Percentiles rank a stretch among this genome's conserved stretches.
Conservation (phyloP, 2,113 vertebrate species). For the Pipra filicauda region DNA sequence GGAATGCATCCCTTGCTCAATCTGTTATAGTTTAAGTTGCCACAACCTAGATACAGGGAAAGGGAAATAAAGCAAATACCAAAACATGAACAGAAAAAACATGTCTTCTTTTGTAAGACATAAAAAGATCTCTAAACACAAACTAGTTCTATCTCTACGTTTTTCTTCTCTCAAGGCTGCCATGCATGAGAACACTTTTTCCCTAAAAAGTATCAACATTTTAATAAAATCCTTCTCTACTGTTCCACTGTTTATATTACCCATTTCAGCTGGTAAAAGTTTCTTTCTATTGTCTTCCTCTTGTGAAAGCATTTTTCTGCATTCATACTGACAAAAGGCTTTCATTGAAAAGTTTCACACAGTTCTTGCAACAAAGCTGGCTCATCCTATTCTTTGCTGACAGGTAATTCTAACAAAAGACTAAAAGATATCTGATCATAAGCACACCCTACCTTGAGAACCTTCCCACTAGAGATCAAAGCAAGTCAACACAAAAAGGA, state of each 20-base stretch:
- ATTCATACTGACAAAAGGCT: not conserved
- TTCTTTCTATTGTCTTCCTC: not conserved
- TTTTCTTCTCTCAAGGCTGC: not conserved
- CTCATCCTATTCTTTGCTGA: not conserved
- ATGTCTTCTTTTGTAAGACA: not conserved
- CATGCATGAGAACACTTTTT: not conserved
- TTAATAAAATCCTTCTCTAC: not conserved
- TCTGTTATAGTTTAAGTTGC: not conserved
- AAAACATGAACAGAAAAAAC: not conserved
- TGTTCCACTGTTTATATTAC: not conserved
- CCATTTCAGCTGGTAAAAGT: not conserved
- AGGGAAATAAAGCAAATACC: not conserved
- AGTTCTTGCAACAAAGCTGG: rapidly evolving
- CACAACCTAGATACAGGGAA: not conserved
- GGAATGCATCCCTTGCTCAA: not conserved
- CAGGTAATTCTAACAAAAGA: not conserved
- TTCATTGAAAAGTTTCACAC: not conserved
- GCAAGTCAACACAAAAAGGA: not conserved
- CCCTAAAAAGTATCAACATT: not conserved
- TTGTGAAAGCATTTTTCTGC: not conserved
- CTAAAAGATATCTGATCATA: not conserved
- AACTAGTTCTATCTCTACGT: not conserved
- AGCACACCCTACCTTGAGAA: not conserved
- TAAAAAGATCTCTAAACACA: not conserved
- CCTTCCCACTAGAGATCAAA: not conserved